These are phyloP conservation scores for Aspidiotus rigidus DNA, from an alignment of 2,888 invertebrate genomes.

Conservation along the genomic window DNA sequence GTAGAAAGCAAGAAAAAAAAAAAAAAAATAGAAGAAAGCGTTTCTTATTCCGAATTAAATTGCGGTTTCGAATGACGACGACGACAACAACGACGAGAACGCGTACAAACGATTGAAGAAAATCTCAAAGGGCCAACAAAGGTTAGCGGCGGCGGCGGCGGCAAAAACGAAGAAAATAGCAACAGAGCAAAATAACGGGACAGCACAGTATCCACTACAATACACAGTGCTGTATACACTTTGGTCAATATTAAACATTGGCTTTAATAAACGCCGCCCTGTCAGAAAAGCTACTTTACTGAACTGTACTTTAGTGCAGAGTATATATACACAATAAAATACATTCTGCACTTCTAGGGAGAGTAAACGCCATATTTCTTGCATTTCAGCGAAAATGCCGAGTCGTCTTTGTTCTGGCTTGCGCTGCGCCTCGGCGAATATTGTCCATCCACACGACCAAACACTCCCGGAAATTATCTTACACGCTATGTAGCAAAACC, in stretches of 20 bases:
- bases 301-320: not conserved
- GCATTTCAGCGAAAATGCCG: slow-evolving; percentile 6
- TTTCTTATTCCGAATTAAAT: not conserved
- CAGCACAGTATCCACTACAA: not conserved
- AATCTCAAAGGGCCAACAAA: slow-evolving; percentile 1
- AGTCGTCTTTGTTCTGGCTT: not conserved
- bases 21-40: not conserved
- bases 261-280: slow-evolving; percentile 19
- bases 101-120: slow-evolving; percentile 3
- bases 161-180: not conserved
- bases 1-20: no score
- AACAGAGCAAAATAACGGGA: not conserved
- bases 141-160: not conserved
- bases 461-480: slow-evolving; percentile 27
- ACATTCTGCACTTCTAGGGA: not conserved
- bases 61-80: slow-evolving; percentile 2
- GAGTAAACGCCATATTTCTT: slow-evolving; percentile 19
- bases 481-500: not conserved
- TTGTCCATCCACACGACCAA: slow-evolving; percentile 10
- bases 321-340: no score
- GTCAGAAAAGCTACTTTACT: slow-evolving; percentile 7
- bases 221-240: not conserved
- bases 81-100: not conserved
- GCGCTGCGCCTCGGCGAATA: not conserved
- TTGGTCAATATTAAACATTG: slow-evolving; percentile 14